phyloP scores from a whole-genome alignment of 1,140 invertebrate species.

The Aphelinus atriplicis region DNA sequence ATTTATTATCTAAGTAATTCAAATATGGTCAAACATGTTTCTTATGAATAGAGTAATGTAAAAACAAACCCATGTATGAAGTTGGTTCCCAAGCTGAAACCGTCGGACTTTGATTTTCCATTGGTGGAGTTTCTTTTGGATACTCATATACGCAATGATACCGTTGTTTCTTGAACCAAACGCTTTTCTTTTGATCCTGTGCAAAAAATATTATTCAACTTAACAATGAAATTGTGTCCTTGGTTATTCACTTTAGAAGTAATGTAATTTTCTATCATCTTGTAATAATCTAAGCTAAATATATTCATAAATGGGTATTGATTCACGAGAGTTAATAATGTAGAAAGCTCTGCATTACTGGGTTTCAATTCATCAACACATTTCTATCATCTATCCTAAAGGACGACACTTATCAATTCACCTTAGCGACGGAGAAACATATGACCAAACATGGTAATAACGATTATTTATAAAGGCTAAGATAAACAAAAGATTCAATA shows the following conservation, averaged over 20 bases:
- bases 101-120: conserved; percentile 50
- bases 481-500: conserved; percentile 20
- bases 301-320: no score
- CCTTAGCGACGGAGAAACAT: conserved; percentile 56
- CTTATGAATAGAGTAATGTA: background rate
- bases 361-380: no score
- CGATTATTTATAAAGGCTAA: conserved; percentile 42
- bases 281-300: no score
- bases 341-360: no score
- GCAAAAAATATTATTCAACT: background rate
- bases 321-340: no score
- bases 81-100: conserved; percentile 58
- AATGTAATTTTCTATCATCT: no score
- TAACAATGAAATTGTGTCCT: background rate
- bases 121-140: conserved; percentile 71
- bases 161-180: conserved; percentile 84
- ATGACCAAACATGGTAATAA: conserved; percentile 45
- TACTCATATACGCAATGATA: conserved; percentile 86
- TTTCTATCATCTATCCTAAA: background rate
- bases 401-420: conserved; percentile 59
- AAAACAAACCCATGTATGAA: conserved; percentile 55
- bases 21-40: no score
- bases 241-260: no score
- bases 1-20: no score
- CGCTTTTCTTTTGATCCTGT: conserved; percentile 70